Base-by-base conservation (phyloP, 2,888 invertebrate genomes). In the Scaptomyza cyrtandrae region DNA sequence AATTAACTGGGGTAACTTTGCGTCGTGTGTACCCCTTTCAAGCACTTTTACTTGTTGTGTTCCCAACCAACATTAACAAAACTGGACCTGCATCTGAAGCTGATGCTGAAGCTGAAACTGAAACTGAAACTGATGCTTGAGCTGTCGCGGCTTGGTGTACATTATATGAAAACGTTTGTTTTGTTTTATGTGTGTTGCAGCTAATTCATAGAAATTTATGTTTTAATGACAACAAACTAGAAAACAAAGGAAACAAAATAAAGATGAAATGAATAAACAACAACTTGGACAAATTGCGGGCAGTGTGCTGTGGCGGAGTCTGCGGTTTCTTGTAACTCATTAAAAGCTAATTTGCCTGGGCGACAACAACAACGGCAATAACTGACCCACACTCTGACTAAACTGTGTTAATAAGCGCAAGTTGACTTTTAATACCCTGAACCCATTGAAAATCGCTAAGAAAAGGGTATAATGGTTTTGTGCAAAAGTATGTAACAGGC, bases 141-240 rank as follows among this genome's bases (percentile, higher is more conserved):
- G 67, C 50, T 45, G 50, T 7, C 16, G 39, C 31, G 4, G 37
- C 29, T 45, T 37, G 6, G 3, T 45, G 53, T 14, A 33, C 6
- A 19, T 6, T 19, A 29, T 49, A 54, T 55, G 3, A 29, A 29
- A 29, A 29, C 5, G 0, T 31, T 31, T 2, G 16, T 16, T 56
- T 54, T n/a, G 13, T 27, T n/a, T n/a, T 19, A 52, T 35, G 10
- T 54, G 14, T 24, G 62, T 9, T 58, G 71, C 65, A 50, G 58
- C 52, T 62, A 69, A 59, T 78, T 76, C 78, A 65, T 61, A 60
- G 80, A 78, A 78, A 80, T 80, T 75, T 48, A 66, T 79, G 79
- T 65, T 68, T 71, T 58, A 41, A 75, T 75, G 65, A 54, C 59
- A 46, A 66, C 45, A 35, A 44, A 48, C 41, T n/a, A 43, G 43